Conservation (phyloP, 2,797 vertebrate genomes). For the Tadarida brasiliensis region DNA sequence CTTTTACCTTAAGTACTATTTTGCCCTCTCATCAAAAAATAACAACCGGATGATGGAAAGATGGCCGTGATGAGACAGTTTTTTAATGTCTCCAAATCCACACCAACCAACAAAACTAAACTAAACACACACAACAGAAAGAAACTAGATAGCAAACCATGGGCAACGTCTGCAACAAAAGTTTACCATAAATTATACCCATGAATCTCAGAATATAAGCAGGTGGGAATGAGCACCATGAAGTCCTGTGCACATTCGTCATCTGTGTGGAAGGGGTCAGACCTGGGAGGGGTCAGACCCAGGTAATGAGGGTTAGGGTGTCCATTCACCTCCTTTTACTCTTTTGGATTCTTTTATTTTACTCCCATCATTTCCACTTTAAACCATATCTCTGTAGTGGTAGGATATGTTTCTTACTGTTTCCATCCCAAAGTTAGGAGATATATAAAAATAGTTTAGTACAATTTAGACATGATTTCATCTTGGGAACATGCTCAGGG, state of each 20-base stretch:
- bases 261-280: neutral
- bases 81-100: neutral
- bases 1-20: neutral
- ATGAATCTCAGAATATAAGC: neutral
- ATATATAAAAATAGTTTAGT: neutral
- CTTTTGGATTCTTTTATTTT: neutral
- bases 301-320: neutral
- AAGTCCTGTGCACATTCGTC: neutral
- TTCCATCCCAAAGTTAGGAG: neutral
- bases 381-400: neutral
- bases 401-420: neutral
- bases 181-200: neutral
- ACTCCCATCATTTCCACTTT: neutral
- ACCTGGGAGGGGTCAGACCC: neutral
- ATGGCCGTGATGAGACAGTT: neutral
- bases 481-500: neutral
- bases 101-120: neutral
- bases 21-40: neutral
- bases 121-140: neutral
- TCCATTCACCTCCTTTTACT: neutral
- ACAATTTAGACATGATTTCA: neutral
- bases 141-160: neutral
- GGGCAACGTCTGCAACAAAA: neutral
- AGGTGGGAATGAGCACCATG: neutral
- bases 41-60: neutral